Conservation (phyloP, 2,888 invertebrate genomes). For the Phasia obesa region DNA sequence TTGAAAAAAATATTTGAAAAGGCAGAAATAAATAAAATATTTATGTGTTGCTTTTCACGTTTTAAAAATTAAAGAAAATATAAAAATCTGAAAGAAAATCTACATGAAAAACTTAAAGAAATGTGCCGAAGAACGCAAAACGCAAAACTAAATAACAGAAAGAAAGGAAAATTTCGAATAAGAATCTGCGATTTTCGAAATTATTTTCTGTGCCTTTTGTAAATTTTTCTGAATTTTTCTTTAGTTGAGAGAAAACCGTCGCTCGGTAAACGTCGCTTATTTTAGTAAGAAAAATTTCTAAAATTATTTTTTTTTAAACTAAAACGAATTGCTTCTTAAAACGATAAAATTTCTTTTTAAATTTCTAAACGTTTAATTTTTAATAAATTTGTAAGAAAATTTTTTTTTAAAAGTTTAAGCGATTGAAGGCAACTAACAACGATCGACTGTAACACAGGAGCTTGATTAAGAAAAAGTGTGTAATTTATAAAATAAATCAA, state of each 20-base stretch:
- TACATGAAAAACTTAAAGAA: conserved; percentile 24
- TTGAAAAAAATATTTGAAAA: conserved; percentile 31
- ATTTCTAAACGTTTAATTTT: conserved; percentile 52
- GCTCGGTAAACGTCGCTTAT: conserved; percentile 82
- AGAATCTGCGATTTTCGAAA: conserved; percentile 44
- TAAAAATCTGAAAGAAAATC: conserved; percentile 9
- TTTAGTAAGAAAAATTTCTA: conserved; percentile 65
- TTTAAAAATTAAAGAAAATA: conserved; percentile 4
- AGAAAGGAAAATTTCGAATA: conserved; percentile 36
- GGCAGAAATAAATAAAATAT: not conserved
- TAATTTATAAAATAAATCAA: conserved; percentile 31
- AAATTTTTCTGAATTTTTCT: conserved; percentile 79
- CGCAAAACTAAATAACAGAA: conserved; percentile 32
- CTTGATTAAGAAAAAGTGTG: conserved; percentile 53
- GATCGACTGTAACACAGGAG: conserved; percentile 34
- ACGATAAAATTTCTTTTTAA: conserved; percentile 46
- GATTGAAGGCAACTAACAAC: conserved; percentile 21
- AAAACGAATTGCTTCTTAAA: conserved; percentile 45
- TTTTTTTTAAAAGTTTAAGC: conserved; percentile 25
- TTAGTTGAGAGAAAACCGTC: conserved; percentile 83
- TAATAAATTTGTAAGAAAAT: conserved; percentile 60
- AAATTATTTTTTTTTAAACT: conserved; percentile 12
- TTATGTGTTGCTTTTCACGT: conserved; percentile 29
- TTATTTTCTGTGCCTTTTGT: conserved; percentile 40
- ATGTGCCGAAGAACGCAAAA: conserved; percentile 18